Conservation (phyloP, 1,140 invertebrate genomes). For the Drosophila grimshawi region DNA sequence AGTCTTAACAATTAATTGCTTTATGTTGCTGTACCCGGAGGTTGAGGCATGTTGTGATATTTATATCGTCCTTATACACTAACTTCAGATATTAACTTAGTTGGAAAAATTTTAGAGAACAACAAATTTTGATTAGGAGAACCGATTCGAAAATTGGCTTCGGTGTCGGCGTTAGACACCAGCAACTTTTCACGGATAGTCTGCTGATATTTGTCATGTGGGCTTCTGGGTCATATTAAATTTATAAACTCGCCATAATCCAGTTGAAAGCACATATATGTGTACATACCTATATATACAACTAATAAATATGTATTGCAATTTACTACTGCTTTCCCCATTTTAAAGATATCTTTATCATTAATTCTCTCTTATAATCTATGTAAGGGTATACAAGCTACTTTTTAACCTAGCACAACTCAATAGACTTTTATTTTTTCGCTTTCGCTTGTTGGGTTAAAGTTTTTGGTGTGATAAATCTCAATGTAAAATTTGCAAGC, state of each 20-base stretch:
- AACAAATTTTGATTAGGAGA: background rate
- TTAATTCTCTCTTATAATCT: too few relatives aligned
- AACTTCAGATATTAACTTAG: background rate
- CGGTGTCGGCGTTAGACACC: too few relatives aligned
- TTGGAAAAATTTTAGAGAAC: background rate
- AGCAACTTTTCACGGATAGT: too few relatives aligned
- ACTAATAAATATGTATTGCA: too few relatives aligned
- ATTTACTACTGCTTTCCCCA: too few relatives aligned
- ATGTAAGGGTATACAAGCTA: slow-evolving; percentile 9
- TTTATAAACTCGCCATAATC: too few relatives aligned
- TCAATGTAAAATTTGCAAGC: slow-evolving; percentile 76
- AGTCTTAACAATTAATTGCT: slow-evolving; percentile 55
- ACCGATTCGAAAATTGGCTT: too few relatives aligned
- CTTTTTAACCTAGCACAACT: background rate
- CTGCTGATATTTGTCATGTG: too few relatives aligned
- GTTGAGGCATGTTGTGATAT: slow-evolving; percentile 39
- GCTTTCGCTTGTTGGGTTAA: slow-evolving; percentile 40
- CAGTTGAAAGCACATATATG: too few relatives aligned
- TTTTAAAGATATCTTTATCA: too few relatives aligned
- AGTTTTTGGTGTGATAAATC: slow-evolving; percentile 77
- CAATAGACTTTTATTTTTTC: slow-evolving; percentile 15
- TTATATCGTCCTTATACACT: slow-evolving; percentile 36
- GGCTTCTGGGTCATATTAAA: too few relatives aligned
- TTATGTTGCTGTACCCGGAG: slow-evolving; percentile 37
- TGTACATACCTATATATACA: too few relatives aligned